Evolutionary conservation across 2,888 invertebrate genomes (phyloP).

Genomic region (Perizoma affinitatum): DNA sequence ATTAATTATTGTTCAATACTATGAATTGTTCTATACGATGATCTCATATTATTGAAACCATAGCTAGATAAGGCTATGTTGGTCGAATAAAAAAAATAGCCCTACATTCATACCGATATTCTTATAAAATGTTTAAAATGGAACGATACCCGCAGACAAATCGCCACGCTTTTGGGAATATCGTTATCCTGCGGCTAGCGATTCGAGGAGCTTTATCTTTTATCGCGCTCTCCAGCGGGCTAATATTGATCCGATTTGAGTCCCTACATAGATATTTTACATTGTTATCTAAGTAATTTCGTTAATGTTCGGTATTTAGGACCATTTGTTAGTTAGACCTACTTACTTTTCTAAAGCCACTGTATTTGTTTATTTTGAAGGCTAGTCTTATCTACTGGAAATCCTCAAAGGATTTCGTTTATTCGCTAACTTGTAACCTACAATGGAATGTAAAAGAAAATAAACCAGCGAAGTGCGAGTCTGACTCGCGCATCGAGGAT

Average conservation of each 20-base stretch:
- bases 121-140: conserved; percentile 27
- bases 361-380: too few species aligned
- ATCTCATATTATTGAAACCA: too few species aligned
- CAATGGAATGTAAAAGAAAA: too few species aligned
- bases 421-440: too few species aligned
- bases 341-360: too few species aligned
- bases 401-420: too few species aligned
- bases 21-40: background rate
- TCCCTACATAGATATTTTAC: conserved; percentile 35
- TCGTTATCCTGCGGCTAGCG: conserved; percentile 38
- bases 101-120: conserved; percentile 1
- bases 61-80: too few species aligned
- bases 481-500: too few species aligned
- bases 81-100: too few species aligned
- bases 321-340: conserved; percentile 5
- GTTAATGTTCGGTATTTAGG: conserved; percentile 11
- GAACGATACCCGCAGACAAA: conserved; percentile 38
- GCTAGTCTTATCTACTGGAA: too few species aligned
- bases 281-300: conserved; percentile 28
- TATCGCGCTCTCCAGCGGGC: conserved; percentile 37
- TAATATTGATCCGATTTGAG: conserved; percentile 36
- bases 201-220: conserved; percentile 38
- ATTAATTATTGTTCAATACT: background rate
- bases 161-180: conserved; percentile 38
- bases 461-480: too few species aligned